Base-by-base conservation (phyloP, 1,140 invertebrate species). In the Metopolophium dirhodum region DNA sequence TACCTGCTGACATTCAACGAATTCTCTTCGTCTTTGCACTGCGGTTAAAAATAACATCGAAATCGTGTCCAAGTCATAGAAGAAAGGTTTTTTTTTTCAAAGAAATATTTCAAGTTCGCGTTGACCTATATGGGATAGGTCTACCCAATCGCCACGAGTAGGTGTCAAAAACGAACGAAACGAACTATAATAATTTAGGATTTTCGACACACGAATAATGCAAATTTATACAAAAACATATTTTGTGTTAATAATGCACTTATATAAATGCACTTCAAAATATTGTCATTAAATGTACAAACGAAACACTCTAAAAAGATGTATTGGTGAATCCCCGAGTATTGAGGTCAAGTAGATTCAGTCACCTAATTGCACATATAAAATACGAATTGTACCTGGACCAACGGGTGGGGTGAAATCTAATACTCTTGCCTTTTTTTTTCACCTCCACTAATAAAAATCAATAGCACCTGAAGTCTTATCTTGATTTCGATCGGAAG, bases 91-190 rank as follows among this genome's bases (percentile, higher is more conserved):
- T 90, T 90, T 61, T 89, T 54, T 54, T 23, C 0, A 45, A 57
- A 90, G 23, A 90, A 37, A 37, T 90, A 61, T 90, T 90, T 90
- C 54, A 90, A 90, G 88, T 90, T 90, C 88, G 41, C 23, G 88
- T 61, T 61, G 54, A 61, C 37, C 37, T 90, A 89, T 86, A 86
- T 86, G 51, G 23, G 26, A 41, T 90, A 26, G 26, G 23, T 61
- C 14, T 90, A 61, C 54, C 35, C n/a, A 26, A n/a, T n/a, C 37
- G 6, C n/a, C 35, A 54, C 7, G 86, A 30, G 8, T 88, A 1
- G 18, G n/a, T 23, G 49, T 89, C 20, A 86, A 86, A 47, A 51
- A 37, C 37, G 3, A 89, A 37, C 87, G 14, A 77, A 54, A 54
- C 88, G 4, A 41, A 61, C 23, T 1, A 41, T 47, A 61, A 61